Conservation (phyloP, 2,113 vertebrate species). For the Sebastes schlegelii region DNA sequence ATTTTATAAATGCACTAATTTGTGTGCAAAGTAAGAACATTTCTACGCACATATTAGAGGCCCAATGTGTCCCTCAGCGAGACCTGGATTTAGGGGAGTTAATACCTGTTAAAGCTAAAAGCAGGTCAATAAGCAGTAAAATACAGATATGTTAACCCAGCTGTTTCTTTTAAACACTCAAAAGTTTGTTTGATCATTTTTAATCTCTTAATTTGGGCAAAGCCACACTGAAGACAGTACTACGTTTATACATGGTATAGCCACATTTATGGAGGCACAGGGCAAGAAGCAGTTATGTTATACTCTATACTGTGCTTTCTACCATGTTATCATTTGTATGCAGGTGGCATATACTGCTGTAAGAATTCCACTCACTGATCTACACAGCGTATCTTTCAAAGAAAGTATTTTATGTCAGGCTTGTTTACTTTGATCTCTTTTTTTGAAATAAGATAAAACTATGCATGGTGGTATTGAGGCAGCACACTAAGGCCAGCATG, state of each 20-base stretch:
- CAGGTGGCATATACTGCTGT: not conserved
- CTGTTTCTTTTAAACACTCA: not conserved
- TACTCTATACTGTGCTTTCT: not conserved
- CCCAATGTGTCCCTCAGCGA: too few species aligned
- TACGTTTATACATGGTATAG: too few species aligned
- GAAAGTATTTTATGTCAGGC: too few species aligned
- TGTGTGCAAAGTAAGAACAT: not conserved
- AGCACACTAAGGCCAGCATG: too few species aligned
- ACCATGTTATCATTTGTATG: not conserved
- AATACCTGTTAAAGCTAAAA: slow-evolving; percentile 26
- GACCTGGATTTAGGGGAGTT: not conserved
- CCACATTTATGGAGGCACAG: not conserved
- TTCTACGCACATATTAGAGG: not conserved
- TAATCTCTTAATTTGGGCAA: slow-evolving; percentile 12
- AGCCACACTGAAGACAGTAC: not conserved
- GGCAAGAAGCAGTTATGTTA: not conserved
- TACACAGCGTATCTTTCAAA: not conserved
- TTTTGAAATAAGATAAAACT: too few species aligned
- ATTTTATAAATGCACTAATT: not conserved
- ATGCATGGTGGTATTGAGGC: too few species aligned
- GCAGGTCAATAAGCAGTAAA: slow-evolving; percentile 7
- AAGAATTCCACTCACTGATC: not conserved
- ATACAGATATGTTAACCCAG: not conserved
- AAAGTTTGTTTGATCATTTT: not conserved
- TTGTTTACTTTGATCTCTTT: too few species aligned